Conservation (phyloP, 2,888 invertebrate genomes). For the Neocrepidodera transversa region DNA sequence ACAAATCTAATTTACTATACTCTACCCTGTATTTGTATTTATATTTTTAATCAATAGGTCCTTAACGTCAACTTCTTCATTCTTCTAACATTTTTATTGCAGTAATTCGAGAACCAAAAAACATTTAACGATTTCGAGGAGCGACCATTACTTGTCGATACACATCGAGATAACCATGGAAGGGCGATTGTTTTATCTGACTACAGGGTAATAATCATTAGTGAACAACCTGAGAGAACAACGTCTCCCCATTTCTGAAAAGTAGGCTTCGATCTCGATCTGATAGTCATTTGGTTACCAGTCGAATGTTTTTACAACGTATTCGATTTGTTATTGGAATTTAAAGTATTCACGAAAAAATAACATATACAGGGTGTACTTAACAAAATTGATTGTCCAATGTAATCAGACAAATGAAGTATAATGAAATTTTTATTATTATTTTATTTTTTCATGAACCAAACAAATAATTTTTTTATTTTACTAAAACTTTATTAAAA, state of each 20-base stretch:
- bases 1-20: too few species aligned
- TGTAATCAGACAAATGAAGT: too few species aligned
- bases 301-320: constrained; percentile 32
- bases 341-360: constrained; percentile 20
- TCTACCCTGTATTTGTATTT: too few species aligned
- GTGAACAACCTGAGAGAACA: constrained; percentile 45
- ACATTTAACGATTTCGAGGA: constrained; percentile 43
- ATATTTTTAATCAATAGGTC: too few species aligned
- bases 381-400: too few species aligned
- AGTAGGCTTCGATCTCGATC: constrained; percentile 31
- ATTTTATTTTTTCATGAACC: too few species aligned
- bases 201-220: constrained; percentile 54
- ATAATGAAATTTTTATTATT: too few species aligned
- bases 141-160: constrained; percentile 53
- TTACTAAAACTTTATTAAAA: too few species aligned
- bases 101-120: constrained; percentile 43
- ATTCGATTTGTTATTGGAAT: constrained; percentile 27
- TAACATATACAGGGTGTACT: constrained; percentile 2
- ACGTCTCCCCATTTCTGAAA: constrained; percentile 36
- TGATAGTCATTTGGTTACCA: constrained; percentile 35
- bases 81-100: not conserved
- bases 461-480: too few species aligned
- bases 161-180: constrained; percentile 50
- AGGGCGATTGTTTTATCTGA: constrained; percentile 53
- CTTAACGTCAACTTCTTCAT: not conserved